Percentiles rank a stretch among this genome's conserved stretches.
These are phyloP conservation scores for Columbina picui DNA, from an alignment of 2,113 vertebrate genomes.

Conservation along the genomic window DNA sequence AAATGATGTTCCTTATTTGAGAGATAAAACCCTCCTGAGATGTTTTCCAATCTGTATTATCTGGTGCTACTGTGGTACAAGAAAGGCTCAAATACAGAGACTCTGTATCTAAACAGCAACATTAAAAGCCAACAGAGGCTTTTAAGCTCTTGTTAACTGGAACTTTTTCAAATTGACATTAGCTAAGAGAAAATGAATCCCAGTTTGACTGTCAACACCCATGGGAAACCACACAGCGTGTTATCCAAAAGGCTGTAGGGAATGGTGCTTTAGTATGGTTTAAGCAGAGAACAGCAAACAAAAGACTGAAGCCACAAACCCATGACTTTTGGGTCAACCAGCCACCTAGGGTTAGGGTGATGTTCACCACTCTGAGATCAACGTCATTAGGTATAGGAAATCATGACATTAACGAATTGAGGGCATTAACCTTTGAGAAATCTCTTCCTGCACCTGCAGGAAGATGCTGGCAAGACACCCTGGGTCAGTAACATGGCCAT, in stretches of 20 bases:
- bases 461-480: background rate
- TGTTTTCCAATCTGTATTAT: background rate
- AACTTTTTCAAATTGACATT: background rate
- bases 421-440: background rate
- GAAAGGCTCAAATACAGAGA: background rate
- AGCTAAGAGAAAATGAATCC: background rate
- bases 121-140: background rate
- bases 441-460: background rate
- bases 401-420: background rate
- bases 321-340: background rate
- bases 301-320: background rate
- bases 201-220: background rate
- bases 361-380: background rate
- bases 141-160: background rate
- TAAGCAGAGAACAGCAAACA: background rate
- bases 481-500: background rate
- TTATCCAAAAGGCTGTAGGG: background rate
- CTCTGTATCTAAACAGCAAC: background rate
- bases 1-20: background rate
- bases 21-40: background rate
- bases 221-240: background rate
- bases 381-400: background rate
- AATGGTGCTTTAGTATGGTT: background rate
- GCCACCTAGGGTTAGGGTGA: background rate
- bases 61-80: background rate